A percentile compares a stretch with the other conserved stretches of the same genome.
phyloP scores from a whole-genome alignment of 2,888 invertebrate species.

The Volucella inanis region DNA sequence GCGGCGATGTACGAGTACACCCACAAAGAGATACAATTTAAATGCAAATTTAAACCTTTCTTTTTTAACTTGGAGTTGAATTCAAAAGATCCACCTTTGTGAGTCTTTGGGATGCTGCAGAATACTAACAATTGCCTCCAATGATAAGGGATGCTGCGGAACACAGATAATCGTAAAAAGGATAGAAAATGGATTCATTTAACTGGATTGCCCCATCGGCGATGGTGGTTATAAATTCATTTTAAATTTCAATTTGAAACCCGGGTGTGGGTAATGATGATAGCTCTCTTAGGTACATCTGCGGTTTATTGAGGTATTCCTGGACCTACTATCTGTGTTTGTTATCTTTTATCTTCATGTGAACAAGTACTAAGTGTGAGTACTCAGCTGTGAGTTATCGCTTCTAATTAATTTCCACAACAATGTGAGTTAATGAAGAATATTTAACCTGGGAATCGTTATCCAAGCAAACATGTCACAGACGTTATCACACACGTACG shows the following conservation, averaged over 20 bases:
- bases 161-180: constrained; percentile 32
- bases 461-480: no score
- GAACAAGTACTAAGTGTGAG: neutral
- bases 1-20: constrained; percentile 19
- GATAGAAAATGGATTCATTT: constrained; percentile 54
- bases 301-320: constrained; percentile 15
- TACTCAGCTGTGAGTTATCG: constrained; percentile 24
- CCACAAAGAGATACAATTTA: constrained; percentile 72
- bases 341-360: constrained; percentile 32
- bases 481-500: no score
- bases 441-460: no score
- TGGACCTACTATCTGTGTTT: constrained; percentile 22
- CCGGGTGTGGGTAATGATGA: neutral
- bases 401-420: constrained; percentile 44
- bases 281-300: constrained; percentile 30
- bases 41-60: constrained; percentile 71
- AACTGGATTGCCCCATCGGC: constrained; percentile 51
- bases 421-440: neutral
- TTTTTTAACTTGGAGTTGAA: constrained; percentile 24
- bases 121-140: constrained; percentile 61
- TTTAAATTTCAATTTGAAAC: constrained; percentile 56
- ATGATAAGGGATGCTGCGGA: constrained; percentile 47
- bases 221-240: constrained; percentile 57
- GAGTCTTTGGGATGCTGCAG: constrained; percentile 34
- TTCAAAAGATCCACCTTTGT: constrained; percentile 53